Base-by-base conservation (phyloP, 2,113 vertebrate genomes). In the Chrysochloris asiatica region DNA sequence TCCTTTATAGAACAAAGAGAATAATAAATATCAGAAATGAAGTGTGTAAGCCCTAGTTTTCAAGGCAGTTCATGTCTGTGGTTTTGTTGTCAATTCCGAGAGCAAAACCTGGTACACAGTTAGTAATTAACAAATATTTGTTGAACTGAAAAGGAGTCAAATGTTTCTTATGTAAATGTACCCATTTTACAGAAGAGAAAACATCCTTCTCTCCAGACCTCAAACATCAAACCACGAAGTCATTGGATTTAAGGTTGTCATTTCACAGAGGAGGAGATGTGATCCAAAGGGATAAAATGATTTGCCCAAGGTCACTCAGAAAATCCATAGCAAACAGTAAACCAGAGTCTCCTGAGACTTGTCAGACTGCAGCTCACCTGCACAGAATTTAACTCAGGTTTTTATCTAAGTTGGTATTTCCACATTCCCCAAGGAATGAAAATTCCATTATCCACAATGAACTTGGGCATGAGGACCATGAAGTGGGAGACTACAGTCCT, bases 401-500 rank as follows among this genome's bases (percentile, higher is more conserved):
- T 1, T 14, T 8, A 13, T 36, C 45, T 8, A 21, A 45, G 6
- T 48, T 19, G 4, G 13, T 28, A 11, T 8, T 54, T 28, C 45
- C n/a, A 12, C 45, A 41, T 33, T 47, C 48, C 50, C 38, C 2
- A 0, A 50, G 83, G 59, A 0, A 3, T 59, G 24, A 30, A 38
- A 33, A 17, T 30, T 6, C 11, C 38, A 16, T 16, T 24, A 1
- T 6, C 26, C 47, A n/a, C 4, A 28, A 16, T 9, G 21, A 26
- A 6, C 50, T 77, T 4, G 43, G n/a, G 19, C 11, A 0, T 3
- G 13, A 13, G 16, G 17, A 69, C 67, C 67, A 21, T 0, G n/a
- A 24, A 1, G 4, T 0, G 30, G 52, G 30, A 11, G 33, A 30
- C n/a, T 0, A 19, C 8, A 30, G 59, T 26, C 67, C 0, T 12